These are phyloP conservation scores for Erythrolamprus reginae DNA, from an alignment of 2,113 vertebrate genomes.

Conservation along the genomic window DNA sequence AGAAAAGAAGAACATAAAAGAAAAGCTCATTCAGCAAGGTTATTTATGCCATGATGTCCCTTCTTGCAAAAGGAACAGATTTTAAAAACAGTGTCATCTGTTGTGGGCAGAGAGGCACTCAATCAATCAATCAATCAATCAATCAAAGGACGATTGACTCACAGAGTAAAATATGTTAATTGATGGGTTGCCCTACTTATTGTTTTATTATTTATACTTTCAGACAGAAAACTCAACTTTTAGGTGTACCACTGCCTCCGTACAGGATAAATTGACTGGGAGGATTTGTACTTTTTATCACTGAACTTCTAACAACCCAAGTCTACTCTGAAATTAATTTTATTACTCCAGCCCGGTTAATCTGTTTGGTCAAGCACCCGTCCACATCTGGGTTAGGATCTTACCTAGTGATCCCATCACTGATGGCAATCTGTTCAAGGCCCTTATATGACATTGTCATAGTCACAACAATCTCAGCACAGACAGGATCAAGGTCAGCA, in stretches of 20 bases:
- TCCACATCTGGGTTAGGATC: neutral
- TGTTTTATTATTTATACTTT: neutral
- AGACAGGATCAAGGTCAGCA: neutral
- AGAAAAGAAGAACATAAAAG: neutral
- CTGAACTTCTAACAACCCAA: neutral
- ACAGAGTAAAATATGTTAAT: neutral
- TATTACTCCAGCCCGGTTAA: neutral
- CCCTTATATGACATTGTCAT: neutral
- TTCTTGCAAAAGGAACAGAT: neutral
- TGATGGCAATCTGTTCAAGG: neutral
- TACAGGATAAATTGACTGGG: neutral
- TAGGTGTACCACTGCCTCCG: neutral
- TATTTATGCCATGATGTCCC: neutral
- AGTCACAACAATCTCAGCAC: neutral
- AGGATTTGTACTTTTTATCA: neutral
- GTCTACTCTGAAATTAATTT: neutral
- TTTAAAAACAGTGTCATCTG: neutral
- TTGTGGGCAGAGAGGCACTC: neutral
- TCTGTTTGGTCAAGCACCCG: neutral
- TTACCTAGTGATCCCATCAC: neutral
- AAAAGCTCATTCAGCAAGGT: neutral
- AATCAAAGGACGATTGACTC: neutral
- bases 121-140: neutral
- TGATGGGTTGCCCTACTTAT: neutral
- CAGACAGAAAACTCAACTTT: neutral